These are phyloP conservation scores for Varroa destructor DNA, from an alignment of 1,140 invertebrate species.

Conservation along the genomic window DNA sequence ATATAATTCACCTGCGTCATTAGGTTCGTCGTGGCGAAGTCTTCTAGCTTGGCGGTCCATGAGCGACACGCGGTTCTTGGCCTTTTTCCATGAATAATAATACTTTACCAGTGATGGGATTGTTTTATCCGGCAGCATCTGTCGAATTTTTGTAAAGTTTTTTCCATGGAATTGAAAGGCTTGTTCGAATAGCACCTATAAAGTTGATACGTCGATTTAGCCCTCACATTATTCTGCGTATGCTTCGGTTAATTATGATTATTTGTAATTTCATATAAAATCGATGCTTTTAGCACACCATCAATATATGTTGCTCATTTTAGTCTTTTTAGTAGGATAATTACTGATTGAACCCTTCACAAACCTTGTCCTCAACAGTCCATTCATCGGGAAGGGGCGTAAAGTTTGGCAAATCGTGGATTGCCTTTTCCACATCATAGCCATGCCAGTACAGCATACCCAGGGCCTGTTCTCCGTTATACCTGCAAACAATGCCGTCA, in stretches of 20 bases:
- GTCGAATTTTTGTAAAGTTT: slow-evolving; percentile 87
- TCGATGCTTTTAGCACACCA: too few species aligned
- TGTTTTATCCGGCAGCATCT: slow-evolving; percentile 94
- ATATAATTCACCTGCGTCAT: slow-evolving; percentile 42
- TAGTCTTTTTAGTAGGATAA: too few species aligned
- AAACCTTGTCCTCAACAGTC: slow-evolving; percentile 92
- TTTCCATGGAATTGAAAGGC: slow-evolving; percentile 96
- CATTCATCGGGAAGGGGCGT: slow-evolving; percentile 95
- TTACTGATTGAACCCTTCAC: too few species aligned
- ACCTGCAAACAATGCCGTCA: too few species aligned
- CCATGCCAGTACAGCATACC: slow-evolving; percentile 98
- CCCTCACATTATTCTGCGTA: too few species aligned
- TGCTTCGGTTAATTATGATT: too few species aligned
- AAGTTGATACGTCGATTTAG: too few species aligned
- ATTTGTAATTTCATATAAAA: too few species aligned
- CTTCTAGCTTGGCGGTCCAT: slow-evolving; percentile 77
- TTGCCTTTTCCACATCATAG: slow-evolving; percentile 79
- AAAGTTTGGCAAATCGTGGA: slow-evolving; percentile 85
- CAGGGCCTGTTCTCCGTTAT: slow-evolving; percentile 49
- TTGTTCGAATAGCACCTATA: slow-evolving; percentile 65
- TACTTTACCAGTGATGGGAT: slow-evolving; percentile 91
- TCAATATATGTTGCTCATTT: too few species aligned
- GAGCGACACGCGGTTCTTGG: slow-evolving; percentile 69
- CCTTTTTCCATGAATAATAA: slow-evolving; percentile 98
- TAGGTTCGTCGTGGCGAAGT: slow-evolving; percentile 44